Evolutionary conservation across 2,888 invertebrate genomes (phyloP).

Genomic region (Eucriotettix oculatus): DNA sequence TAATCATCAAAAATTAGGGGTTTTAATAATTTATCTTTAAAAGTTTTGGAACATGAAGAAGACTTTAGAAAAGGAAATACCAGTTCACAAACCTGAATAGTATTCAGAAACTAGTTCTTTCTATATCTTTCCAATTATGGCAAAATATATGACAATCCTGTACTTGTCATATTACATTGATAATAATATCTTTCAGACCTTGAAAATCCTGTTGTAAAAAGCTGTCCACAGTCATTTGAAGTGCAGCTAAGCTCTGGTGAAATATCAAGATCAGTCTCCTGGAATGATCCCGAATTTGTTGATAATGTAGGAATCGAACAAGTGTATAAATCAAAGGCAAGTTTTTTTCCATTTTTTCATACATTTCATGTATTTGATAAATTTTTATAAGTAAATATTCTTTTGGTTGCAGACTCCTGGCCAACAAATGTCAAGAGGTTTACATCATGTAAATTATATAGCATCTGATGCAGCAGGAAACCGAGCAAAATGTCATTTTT

Average conservation of each 20-base stretch:
- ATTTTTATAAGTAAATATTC: neutral
- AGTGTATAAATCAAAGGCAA: constrained; percentile 41
- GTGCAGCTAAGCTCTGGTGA: constrained; percentile 36
- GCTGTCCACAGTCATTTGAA: constrained; percentile 45
- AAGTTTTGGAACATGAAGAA: too few relatives aligned
- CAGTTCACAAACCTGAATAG: too few relatives aligned
- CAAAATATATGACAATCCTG: too few relatives aligned
- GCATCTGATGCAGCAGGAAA: constrained; percentile 45
- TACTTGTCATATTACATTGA: too few relatives aligned
- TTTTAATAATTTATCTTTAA: too few relatives aligned
- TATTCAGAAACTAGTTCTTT: too few relatives aligned
- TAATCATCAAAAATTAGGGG: too few relatives aligned
- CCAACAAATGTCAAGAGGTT: constrained; percentile 36
- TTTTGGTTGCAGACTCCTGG: constrained; percentile 36
- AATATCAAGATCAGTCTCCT: constrained; percentile 35
- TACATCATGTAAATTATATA: constrained; percentile 43
- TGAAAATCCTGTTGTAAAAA: constrained; percentile 36
- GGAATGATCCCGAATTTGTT: constrained; percentile 46
- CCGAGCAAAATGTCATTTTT: constrained; percentile 44
- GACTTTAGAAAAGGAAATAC: too few relatives aligned
- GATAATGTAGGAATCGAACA: constrained; percentile 37
- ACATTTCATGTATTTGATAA: neutral
- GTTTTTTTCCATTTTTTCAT: neutral
- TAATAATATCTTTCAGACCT: constrained; percentile 24
- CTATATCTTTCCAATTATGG: too few relatives aligned